These are phyloP conservation scores for Drosophila nigritarsus DNA, from an alignment of 2,888 invertebrate genomes.

Conservation along the genomic window DNA sequence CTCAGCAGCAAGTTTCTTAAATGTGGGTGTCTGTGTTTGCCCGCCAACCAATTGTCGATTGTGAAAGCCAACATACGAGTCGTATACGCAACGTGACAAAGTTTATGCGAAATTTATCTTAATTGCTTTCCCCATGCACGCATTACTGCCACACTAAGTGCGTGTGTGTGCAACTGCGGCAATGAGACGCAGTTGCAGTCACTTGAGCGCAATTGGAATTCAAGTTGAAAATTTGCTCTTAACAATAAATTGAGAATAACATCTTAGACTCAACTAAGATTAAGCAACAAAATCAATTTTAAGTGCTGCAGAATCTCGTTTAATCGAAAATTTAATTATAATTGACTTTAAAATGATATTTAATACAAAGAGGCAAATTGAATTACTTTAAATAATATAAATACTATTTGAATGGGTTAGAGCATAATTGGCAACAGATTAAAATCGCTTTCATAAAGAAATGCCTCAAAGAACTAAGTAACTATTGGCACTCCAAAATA, in stretches of 20 bases:
- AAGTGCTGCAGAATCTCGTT: not conserved
- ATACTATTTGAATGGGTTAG: not conserved
- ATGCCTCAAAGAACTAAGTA: not conserved
- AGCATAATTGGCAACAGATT: not conserved
- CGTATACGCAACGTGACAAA: constrained; percentile 59
- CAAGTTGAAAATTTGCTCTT: not conserved
- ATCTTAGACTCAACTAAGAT: not conserved
- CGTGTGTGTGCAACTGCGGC: not conserved
- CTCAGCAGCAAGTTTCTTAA: constrained; percentile 1
- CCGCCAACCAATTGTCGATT: constrained; percentile 41
- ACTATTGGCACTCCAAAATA: too few relatives aligned
- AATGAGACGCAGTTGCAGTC: constrained; percentile 8
- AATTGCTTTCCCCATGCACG: constrained; percentile 48
- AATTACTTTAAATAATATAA: not conserved
- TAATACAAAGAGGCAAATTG: not conserved
- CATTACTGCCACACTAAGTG: not conserved
- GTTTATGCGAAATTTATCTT: constrained; percentile 68
- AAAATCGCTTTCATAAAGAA: not conserved
- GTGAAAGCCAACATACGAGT: constrained; percentile 28
- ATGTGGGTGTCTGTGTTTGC: constrained; percentile 27
- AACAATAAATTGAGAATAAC: not conserved
- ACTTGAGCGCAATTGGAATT: not conserved
- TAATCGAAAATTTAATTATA: not conserved
- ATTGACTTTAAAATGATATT: not conserved
- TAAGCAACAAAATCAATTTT: not conserved